phyloP scores from a whole-genome alignment of 2,888 invertebrate genomes.

The Stegana nigrithorax region DNA sequence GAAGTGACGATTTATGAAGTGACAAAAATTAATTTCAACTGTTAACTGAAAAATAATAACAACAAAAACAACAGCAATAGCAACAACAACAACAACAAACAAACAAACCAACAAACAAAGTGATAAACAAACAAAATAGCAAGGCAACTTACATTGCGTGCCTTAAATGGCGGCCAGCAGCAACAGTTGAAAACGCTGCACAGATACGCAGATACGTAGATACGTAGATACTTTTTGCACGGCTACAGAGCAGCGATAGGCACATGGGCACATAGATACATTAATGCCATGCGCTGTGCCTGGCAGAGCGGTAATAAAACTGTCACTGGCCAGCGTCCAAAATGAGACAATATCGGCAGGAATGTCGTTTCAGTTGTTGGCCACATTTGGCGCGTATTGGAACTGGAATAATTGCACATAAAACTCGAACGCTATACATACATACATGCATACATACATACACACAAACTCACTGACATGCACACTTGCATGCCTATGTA shows the following conservation, averaged over 20 bases:
- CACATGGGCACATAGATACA: too few relatives aligned
- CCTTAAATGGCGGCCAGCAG: conserved; percentile 2
- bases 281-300: too few relatives aligned
- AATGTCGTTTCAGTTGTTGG: conserved; percentile 58
- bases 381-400: conserved; percentile 53
- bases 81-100: background rate
- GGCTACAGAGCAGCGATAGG: too few relatives aligned
- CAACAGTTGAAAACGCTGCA: too few relatives aligned
- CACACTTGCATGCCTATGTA: too few relatives aligned
- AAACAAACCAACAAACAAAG: background rate
- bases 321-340: conserved; percentile 51
- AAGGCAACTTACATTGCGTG: background rate
- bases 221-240: too few relatives aligned
- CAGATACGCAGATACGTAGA: too few relatives aligned
- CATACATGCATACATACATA: too few relatives aligned
- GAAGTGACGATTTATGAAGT: conserved; percentile 60
- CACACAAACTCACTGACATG: too few relatives aligned
- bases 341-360: conserved; percentile 42
- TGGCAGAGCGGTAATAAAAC: conserved; percentile 60
- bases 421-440: too few relatives aligned
- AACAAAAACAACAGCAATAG: background rate
- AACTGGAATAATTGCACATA: too few relatives aligned
- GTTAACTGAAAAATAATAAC: conserved; percentile 42
- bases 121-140: too few relatives aligned
- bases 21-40: conserved; percentile 68